Evolutionary conservation across 2,888 invertebrate species (phyloP), one percentile per base, ranked within the genome.

Genomic region (Heliconius cydno): DNA sequence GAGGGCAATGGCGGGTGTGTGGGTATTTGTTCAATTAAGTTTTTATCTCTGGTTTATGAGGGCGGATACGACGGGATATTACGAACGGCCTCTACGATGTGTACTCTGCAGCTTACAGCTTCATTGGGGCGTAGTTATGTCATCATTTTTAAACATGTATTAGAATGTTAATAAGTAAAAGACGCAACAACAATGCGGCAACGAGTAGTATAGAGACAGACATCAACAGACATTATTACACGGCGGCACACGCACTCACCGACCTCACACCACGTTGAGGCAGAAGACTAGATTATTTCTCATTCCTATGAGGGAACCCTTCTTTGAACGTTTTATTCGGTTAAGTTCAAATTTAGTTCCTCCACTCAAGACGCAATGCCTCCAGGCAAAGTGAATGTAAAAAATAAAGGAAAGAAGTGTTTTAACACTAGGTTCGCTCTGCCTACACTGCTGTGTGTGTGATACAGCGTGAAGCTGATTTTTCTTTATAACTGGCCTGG

Each of bases 1-100:
- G 46, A 46, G 46, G 46, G 46, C 5, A 15, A 46, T 46, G 46
- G 15, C 46, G 46, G 46, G 46, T 34, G 34, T 34, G 52, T 76
- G 41, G 76, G 68, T 70, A 77, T 77, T 77, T 70, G 76, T 77
- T 70, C 68, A 77, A 77, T 77, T 77, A 77, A 68, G 60, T 77
- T 77, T 77, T 77, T 41, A 77, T 70, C 28, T 57, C 28, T 60
- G 46, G 68, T 60, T 70, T 68, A 77, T 60, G 76, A 77, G 76
- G 68, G 76, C 57, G 68, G 68, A 70, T 28, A 60, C 52, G 76
- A 38, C 30, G 34, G 22, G 38, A 25, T 60, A 25, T 70, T 41
- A 25, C 34, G n/a, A n/a, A n/a, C n/a, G n/a, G n/a, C n/a, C n/a
- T n/a, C n/a, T 67, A n/a, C 28, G 13, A 3, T 6, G 65, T 41